Percentiles rank a stretch among this genome's conserved stretches.
Evolutionary conservation across 1,140 invertebrate genomes (phyloP).

Genomic region (Tetragonula clypearis): DNA sequence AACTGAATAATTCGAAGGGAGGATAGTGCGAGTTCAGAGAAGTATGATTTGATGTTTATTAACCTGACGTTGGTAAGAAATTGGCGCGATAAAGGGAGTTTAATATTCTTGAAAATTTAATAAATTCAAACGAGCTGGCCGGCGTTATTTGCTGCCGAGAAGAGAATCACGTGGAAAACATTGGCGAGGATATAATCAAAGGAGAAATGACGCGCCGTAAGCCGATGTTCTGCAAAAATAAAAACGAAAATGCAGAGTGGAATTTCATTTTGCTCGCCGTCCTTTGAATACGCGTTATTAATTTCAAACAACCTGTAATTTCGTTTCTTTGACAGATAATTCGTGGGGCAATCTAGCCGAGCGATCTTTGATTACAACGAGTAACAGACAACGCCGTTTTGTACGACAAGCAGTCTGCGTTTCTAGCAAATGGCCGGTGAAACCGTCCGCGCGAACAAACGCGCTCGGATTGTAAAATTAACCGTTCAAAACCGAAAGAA

Average conservation of each 20-base stretch:
- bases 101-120: slow-evolving; percentile 5
- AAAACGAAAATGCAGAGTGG: background rate
- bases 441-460: background rate
- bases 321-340: background rate
- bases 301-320: background rate
- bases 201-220: background rate
- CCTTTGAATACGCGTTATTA: background rate
- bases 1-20: too few species aligned
- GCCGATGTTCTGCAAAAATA: too few species aligned
- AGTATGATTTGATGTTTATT: too few species aligned
- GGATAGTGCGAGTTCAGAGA: too few species aligned
- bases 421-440: background rate
- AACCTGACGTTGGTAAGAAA: background rate
- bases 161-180: background rate
- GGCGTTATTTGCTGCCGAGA: background rate
- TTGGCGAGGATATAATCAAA: background rate
- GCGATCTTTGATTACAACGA: background rate
- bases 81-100: background rate
- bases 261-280: background rate
- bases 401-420: background rate
- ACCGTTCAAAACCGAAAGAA: background rate
- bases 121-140: background rate
- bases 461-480: background rate
- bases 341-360: background rate
- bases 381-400: background rate